Percentiles rank a stretch among this genome's conserved stretches.
phyloP scores from a whole-genome alignment of 2,113 vertebrate genomes.

The Rhipidura dahli region DNA sequence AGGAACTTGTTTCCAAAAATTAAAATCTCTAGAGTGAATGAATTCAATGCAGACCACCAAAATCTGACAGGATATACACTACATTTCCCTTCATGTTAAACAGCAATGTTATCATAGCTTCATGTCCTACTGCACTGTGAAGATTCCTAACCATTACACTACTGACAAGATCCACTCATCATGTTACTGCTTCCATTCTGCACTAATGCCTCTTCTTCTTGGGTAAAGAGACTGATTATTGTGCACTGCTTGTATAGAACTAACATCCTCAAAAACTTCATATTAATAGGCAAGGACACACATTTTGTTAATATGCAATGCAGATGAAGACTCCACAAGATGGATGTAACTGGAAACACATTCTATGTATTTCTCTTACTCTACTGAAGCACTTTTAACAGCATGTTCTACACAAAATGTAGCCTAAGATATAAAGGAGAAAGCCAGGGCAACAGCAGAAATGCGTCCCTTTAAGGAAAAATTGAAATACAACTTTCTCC shows the following conservation, averaged over 20 bases:
- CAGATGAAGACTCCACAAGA: background rate
- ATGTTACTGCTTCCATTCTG: background rate
- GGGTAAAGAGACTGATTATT: background rate
- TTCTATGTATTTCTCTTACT: background rate
- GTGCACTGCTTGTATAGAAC: background rate
- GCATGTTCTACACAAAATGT: background rate
- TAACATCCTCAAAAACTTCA: background rate
- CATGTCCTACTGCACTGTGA: background rate
- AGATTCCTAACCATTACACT: background rate
- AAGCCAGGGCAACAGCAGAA: background rate
- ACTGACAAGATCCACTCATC: background rate
- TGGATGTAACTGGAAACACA: background rate
- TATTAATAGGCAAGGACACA: background rate
- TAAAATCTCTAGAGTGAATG: background rate
- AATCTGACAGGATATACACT: background rate
- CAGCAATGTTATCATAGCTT: background rate
- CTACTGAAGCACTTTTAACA: background rate
- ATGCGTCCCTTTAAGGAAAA: background rate
- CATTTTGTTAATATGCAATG: background rate
- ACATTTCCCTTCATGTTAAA: background rate
- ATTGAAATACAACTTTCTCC: background rate
- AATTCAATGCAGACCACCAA: background rate
- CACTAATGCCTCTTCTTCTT: background rate
- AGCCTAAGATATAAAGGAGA: background rate
- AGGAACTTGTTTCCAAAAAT: background rate